Evolutionary conservation across 2,113 vertebrate species (phyloP).

Genomic region (Kryptolebias marmoratus): DNA sequence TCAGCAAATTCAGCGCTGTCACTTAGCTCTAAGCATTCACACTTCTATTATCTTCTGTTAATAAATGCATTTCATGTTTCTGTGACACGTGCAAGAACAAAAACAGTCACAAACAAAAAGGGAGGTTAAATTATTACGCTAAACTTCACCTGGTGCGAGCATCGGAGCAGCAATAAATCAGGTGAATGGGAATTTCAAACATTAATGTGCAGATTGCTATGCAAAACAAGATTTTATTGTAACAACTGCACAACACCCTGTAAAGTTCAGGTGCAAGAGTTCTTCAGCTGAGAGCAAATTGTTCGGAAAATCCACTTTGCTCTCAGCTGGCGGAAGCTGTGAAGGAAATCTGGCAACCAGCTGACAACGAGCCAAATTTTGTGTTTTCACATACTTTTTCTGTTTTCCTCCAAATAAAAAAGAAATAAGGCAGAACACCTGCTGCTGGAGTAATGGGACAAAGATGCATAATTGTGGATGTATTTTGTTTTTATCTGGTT

Average conservation of each 20-base stretch:
- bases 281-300: slow-evolving; percentile 44
- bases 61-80: neutral
- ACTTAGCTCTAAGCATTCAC: too few species aligned
- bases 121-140: neutral
- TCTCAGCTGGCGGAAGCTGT: slow-evolving; percentile 40
- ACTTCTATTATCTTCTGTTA: neutral
- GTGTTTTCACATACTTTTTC: slow-evolving; percentile 38
- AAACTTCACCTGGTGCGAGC: slow-evolving; percentile 12
- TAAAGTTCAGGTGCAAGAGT: slow-evolving; percentile 34
- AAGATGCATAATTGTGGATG: slow-evolving; percentile 32
- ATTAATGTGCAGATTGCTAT: neutral
- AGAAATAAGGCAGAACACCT: slow-evolving; percentile 23
- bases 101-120: too few species aligned
- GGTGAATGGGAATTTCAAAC: slow-evolving; percentile 20
- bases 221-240: slow-evolving; percentile 22
- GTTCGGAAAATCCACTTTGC: slow-evolving; percentile 43
- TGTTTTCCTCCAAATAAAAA: slow-evolving; percentile 20
- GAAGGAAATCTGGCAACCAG: slow-evolving; percentile 36
- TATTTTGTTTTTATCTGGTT: neutral
- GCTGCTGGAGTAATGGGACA: slow-evolving; percentile 11
- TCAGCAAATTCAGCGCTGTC: too few species aligned
- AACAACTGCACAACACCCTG: slow-evolving; percentile 17
- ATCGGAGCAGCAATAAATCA: slow-evolving; percentile 25
- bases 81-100: neutral
- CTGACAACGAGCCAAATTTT: slow-evolving; percentile 27